Evolutionary conservation across 2,797 vertebrate genomes (phyloP).

Genomic region (Pelodytes ibericus): DNA sequence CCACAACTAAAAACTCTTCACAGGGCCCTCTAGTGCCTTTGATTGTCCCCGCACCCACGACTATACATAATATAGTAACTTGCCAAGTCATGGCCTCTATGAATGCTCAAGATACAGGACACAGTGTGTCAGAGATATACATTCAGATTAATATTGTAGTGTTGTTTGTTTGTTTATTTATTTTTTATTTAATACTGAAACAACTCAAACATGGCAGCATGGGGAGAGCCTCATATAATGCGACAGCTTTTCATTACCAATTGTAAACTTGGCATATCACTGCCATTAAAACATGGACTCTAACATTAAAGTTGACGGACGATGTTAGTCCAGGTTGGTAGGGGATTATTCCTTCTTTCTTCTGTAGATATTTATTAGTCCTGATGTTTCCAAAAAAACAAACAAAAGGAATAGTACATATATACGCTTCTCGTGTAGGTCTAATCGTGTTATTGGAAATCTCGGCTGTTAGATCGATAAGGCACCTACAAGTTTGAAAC

Average conservation of each 20-base stretch:
- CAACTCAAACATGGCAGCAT: no score
- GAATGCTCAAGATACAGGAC: no score
- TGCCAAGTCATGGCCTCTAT: no score
- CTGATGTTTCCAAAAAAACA: background rate
- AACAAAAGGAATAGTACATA: background rate
- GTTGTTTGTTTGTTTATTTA: no score
- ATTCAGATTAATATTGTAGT: no score
- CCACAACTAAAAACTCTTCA: no score
- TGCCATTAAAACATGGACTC: background rate
- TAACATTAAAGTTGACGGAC: background rate
- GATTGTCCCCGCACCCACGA: no score
- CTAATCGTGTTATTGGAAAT: background rate
- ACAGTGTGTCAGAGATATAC: no score
- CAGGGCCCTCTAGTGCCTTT: no score
- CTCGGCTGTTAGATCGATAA: background rate
- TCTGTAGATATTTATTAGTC: background rate
- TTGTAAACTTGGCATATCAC: constrained; percentile 1
- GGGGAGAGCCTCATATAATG: background rate
- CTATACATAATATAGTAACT: no score
- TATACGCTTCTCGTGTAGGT: background rate
- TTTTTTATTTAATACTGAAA: no score
- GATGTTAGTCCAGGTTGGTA: background rate
- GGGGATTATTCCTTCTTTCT: background rate
- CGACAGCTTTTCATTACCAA: background rate
- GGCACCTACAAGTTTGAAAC: background rate